phyloP scores from a whole-genome alignment of 2,888 invertebrate species.

The Aphodius granarius region DNA sequence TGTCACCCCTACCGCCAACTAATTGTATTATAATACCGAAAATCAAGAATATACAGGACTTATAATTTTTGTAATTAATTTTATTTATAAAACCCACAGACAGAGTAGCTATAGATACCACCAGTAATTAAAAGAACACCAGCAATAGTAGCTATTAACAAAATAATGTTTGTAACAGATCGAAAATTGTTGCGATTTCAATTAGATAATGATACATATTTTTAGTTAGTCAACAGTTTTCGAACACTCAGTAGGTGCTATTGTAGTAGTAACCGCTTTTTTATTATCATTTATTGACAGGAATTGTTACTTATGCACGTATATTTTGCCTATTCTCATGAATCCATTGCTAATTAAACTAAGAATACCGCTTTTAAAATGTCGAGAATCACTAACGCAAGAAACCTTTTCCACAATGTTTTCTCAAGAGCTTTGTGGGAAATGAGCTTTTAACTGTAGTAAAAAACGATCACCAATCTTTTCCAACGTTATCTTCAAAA shows the following conservation, averaged over 20 bases:
- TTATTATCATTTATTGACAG: not conserved
- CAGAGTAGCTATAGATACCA: not conserved
- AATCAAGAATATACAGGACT: not conserved
- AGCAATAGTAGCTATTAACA: not conserved
- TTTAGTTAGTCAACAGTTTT: not conserved
- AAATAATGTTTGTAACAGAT: too few relatives aligned
- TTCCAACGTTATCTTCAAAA: not conserved
- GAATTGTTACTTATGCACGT: not conserved
- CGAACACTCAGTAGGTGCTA: not conserved
- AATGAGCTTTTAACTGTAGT: not conserved
- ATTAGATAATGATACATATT: not conserved
- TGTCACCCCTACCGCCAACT: conserved; percentile 6
- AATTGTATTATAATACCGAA: not conserved
- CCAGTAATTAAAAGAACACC: not conserved
- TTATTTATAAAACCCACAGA: not conserved
- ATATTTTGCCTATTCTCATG: not conserved
- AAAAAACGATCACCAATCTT: not conserved
- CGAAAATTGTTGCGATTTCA: not conserved
- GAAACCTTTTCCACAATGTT: not conserved
- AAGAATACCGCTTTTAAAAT: not conserved
- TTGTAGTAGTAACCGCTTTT: not conserved
- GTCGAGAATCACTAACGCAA: not conserved
- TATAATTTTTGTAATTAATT: not conserved
- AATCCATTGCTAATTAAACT: not conserved
- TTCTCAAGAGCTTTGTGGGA: not conserved